Base-by-base conservation (phyloP, 2,888 invertebrate genomes). In the Spialia ferax region DNA sequence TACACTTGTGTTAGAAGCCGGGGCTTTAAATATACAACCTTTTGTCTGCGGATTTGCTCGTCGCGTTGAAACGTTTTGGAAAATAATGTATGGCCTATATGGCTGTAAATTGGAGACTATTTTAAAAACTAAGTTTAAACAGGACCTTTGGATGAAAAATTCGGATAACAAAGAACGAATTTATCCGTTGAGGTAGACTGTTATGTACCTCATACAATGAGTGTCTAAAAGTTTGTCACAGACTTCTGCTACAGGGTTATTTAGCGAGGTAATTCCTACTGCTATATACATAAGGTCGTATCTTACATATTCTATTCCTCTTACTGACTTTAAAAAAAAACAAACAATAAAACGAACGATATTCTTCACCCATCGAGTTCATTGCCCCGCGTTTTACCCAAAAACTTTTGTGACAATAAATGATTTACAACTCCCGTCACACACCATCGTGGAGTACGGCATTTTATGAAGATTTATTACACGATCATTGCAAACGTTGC, bases 381-480 rank as follows among this genome's bases (percentile, higher is more conserved):
- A 59, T 13, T 59, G 26, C 59, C 23, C 22, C 32, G 6, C 18
- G 15, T 26, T 38, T 42, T 59, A 11, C 23, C 42, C 45, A 56
- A 45, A 61, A 32, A 61, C 61, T 69, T 60, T 69, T 59, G 42
- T 59, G 77, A 80, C 81, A 83, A 80, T 80, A 79, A 70, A 75
- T 83, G 81, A 83, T 83, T 82, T 81, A 83, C 81, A 81, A 77
- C 72, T 75, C 72, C 64, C 72, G 75, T 76, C 76, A 75, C 71
- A 23, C 75, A 77, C 70, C 75, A 73, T 74, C 74, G 71, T 78
- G 80, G 76, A 80, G 77, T 78, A 77, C 77, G 76, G 77, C 77
- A 77, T 78, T 80, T 79, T 75, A 82, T 81, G 78, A 80, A 78
- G 80, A 82, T 82, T 80, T 77, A 82, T 82, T 71, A 77, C 73